These are phyloP conservation scores for Opisthocomus hoazin DNA, from an alignment of 2,113 vertebrate genomes.

Conservation along the genomic window DNA sequence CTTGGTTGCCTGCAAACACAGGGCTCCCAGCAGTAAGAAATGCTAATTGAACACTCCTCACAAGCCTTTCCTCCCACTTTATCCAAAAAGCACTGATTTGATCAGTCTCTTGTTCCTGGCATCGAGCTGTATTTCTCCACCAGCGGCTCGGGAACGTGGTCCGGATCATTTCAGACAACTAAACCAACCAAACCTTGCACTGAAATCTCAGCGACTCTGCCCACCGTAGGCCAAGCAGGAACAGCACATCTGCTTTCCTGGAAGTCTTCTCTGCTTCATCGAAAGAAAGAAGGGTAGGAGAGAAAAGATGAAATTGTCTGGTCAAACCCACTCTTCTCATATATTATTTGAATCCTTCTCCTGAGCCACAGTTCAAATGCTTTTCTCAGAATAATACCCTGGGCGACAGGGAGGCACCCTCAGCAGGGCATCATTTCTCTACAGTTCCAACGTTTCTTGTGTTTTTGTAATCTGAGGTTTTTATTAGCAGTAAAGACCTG, in stretches of 20 bases:
- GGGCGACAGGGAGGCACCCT: background rate
- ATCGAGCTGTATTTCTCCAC: background rate
- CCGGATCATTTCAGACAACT: background rate
- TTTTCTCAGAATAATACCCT: background rate
- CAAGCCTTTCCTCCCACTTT: slow-evolving; percentile 53
- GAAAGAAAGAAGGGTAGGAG: background rate
- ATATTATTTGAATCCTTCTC: background rate
- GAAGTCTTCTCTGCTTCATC: background rate
- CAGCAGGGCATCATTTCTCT: background rate
- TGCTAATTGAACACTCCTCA: slow-evolving; percentile 66
- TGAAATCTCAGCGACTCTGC: background rate
- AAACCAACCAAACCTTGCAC: background rate
- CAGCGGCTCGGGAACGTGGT: background rate
- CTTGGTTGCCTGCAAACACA: slow-evolving; percentile 45
- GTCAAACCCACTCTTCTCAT: background rate
- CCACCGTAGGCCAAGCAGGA: rapidly evolving
- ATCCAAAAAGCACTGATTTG: slow-evolving; percentile 39
- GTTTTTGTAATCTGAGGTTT: slow-evolving; percentile 13
- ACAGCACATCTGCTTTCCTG: background rate
- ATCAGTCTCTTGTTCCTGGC: slow-evolving; percentile 23
- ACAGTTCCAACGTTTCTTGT: background rate
- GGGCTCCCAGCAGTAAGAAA: slow-evolving; percentile 47
- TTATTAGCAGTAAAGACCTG: slow-evolving; percentile 49
- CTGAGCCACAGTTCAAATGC: background rate
- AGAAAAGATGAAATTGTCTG: background rate